These are phyloP conservation scores for Pachymerium ferrugineum DNA, from an alignment of 2,888 invertebrate genomes.

Conservation along the genomic window DNA sequence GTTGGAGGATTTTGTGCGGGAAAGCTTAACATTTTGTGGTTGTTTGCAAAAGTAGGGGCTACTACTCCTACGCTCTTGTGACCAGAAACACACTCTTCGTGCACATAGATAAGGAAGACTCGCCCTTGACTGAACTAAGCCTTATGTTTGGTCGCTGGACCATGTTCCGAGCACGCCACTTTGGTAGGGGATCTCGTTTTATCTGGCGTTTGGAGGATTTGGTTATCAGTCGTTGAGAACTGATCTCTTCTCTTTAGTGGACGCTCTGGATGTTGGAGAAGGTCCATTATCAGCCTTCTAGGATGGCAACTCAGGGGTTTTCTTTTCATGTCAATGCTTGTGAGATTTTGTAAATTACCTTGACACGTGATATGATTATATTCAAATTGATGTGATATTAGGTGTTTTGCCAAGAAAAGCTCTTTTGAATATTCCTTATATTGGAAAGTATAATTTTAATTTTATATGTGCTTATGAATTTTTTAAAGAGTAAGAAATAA, in stretches of 20 bases:
- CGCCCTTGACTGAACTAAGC: not conserved
- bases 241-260: not conserved
- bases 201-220: constrained; percentile 1
- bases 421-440: too few species aligned
- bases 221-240: constrained; percentile 6
- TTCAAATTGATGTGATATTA: not conserved
- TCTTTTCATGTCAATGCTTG: not conserved
- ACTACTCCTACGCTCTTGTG: too few species aligned
- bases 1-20: too few species aligned
- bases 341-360: not conserved
- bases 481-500: too few species aligned
- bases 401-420: too few species aligned
- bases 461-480: too few species aligned
- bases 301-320: not conserved
- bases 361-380: not conserved
- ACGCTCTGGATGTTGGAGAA: not conserved
- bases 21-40: not conserved
- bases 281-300: not conserved
- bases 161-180: constrained; percentile 8
- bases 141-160: not conserved
- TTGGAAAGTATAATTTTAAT: too few species aligned
- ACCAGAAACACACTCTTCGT: not conserved
- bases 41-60: constrained; percentile 14
- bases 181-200: not conserved
- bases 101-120: not conserved